Evolutionary conservation across 2,888 invertebrate genomes (phyloP).

Genomic region (Nematopogon swammerdamellus): DNA sequence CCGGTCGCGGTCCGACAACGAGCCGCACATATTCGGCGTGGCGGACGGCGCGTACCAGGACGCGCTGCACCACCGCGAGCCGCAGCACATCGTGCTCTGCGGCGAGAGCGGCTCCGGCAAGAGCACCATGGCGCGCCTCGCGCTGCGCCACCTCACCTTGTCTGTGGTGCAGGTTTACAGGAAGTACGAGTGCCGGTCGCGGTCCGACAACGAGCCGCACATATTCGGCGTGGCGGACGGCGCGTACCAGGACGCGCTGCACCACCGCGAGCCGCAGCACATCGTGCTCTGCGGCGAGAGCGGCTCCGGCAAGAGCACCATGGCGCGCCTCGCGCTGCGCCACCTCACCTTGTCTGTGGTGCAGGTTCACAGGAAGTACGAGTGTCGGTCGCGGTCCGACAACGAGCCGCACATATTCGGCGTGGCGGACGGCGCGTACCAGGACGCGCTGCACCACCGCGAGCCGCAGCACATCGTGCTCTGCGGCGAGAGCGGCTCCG

Average conservation of each 20-base stretch:
- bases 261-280: conserved; percentile 82
- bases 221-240: conserved; percentile 87
- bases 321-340: conserved; percentile 71
- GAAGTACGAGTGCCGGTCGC: conserved; percentile 79
- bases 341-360: conserved; percentile 68
- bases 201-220: conserved; percentile 88
- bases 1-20: conserved; percentile 85
- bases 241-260: conserved; percentile 87
- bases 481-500: conserved; percentile 87
- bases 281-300: conserved; percentile 88
- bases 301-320: conserved; percentile 88
- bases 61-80: conserved; percentile 81
- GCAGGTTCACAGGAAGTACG: conserved; percentile 76
- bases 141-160: conserved; percentile 78
- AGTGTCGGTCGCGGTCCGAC: conserved; percentile 82
- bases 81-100: conserved; percentile 82
- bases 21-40: conserved; percentile 86
- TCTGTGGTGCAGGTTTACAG: conserved; percentile 64
- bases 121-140: conserved; percentile 76
- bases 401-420: conserved; percentile 89
- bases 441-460: conserved; percentile 86
- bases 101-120: conserved; percentile 93
- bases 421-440: conserved; percentile 86
- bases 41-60: conserved; percentile 90
- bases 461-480: conserved; percentile 84